Base-by-base conservation (phyloP, 2,797 vertebrate species). In the Vipera latastei region DNA sequence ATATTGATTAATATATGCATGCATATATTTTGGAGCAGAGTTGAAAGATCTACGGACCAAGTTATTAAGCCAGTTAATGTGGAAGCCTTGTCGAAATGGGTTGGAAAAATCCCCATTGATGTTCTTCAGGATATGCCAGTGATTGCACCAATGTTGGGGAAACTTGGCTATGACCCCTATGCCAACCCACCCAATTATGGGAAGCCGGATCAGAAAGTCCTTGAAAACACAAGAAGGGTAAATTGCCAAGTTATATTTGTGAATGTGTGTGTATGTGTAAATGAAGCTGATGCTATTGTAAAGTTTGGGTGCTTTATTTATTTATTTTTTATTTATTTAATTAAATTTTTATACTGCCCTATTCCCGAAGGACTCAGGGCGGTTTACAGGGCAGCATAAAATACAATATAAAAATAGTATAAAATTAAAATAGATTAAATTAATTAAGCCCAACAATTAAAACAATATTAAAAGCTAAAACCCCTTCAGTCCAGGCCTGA, bases 31-130 rank as follows among this genome's bases (percentile, higher is more conserved):
- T 44, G 38, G 20, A 92, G 88, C 95, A 99, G 99, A 96, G 99
- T 99, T 95, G 99, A 99, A 97, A 97, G 99, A 94, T 99, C 99
- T 69, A 99, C 99, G 85, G 99, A 99, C 96, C 99, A 99, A 96
- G 99, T 99, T 91, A 99, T 99, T 97, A 99, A 99, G 93, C 99
- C 99, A 0, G 99, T 99, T 94, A 99, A 99, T 0, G 97, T 99
- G 96, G 99, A 99, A 94, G 99, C 99, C 0, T 97, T 99, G 92
- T 99, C 99, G 28, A 99, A 99, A 96, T 99, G 99, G 99, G 99
- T 99, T 63, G 99, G 99, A 89, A 99, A 99, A 97, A 99, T 99
- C 91, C 99, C 99, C 0, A 94, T 97, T 0, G 99, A 99, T 28
- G 99, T 99, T 44, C 97, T 99, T 95, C 98, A 98, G 93, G 99